Conservation (phyloP, 2,888 invertebrate species). For the Polydrusus tereticollis region DNA sequence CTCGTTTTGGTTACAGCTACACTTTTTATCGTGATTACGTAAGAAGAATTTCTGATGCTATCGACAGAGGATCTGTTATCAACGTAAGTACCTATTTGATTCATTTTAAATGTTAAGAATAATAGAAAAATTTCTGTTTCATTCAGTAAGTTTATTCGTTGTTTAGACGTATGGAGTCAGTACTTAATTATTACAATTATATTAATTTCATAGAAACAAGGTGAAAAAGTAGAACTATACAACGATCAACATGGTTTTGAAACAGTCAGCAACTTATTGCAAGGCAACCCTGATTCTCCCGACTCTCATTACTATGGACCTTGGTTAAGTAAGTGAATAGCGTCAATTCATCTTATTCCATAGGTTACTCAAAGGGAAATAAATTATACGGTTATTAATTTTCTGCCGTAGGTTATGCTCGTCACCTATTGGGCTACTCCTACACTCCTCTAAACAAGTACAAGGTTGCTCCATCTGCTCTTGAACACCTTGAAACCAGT, state of each 20-base stretch:
- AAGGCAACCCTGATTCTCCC: constrained; percentile 75
- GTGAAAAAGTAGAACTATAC: constrained; percentile 70
- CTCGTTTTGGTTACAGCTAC: constrained; percentile 70
- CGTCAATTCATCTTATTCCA: no score
- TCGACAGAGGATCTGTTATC: constrained; percentile 70
- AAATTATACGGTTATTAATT: neutral
- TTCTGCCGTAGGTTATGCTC: constrained; percentile 68
- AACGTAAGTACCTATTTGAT: constrained; percentile 56
- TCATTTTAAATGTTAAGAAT: neutral
- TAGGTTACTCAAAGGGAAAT: no score
- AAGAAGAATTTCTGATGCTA: constrained; percentile 71
- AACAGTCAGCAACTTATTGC: constrained; percentile 75
- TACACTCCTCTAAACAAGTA: constrained; percentile 60
- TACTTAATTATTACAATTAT: neutral
- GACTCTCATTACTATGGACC: no score
- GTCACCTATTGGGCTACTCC: constrained; percentile 72
- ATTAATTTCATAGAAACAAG: constrained; percentile 48
- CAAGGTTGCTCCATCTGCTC: constrained; percentile 71
- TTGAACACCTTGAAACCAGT: constrained; percentile 76
- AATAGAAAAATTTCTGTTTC: no score
- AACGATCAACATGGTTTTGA: constrained; percentile 76
- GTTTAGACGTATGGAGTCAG: neutral
- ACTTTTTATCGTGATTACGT: constrained; percentile 67
- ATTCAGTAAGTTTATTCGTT: neutral
- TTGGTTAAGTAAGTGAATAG: constrained; percentile 34